Percentiles rank a stretch among this genome's conserved stretches.
phyloP scores from a whole-genome alignment of 2,888 invertebrate species.

The Drosophila incognita region DNA sequence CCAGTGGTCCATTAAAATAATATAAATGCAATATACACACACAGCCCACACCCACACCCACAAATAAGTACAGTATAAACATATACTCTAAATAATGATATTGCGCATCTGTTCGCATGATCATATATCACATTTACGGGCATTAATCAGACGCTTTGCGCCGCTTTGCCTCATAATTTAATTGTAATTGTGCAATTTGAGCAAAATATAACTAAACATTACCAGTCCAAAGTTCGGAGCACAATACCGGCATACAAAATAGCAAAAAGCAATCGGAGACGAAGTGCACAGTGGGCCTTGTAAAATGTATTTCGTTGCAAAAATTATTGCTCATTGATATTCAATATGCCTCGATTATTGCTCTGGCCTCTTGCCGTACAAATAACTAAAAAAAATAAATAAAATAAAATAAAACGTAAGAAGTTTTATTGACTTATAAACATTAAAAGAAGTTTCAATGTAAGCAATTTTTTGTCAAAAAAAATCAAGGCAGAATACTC shows the following conservation, averaged over 20 bases:
- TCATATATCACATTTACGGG: slow-evolving; percentile 56
- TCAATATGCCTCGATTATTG: neutral
- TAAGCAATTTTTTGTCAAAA: neutral
- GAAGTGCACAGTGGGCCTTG: slow-evolving; percentile 16
- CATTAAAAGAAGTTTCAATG: neutral
- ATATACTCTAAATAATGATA: slow-evolving; percentile 30
- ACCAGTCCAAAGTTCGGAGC: slow-evolving; percentile 54
- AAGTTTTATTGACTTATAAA: neutral
- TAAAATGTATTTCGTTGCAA: neutral
- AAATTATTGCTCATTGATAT: slow-evolving; percentile 1
- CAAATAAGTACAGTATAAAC: slow-evolving; percentile 30
- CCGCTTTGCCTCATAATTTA: slow-evolving; percentile 61
- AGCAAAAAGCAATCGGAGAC: slow-evolving; percentile 25
- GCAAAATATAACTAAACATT: slow-evolving; percentile 49
- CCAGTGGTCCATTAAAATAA: slow-evolving; percentile 40
- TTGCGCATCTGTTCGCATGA: slow-evolving; percentile 38
- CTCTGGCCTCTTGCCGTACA: neutral
- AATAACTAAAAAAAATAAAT: neutral
- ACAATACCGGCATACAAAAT: slow-evolving; percentile 42
- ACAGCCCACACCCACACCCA: neutral
- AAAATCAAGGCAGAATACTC: neutral
- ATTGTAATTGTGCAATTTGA: slow-evolving; percentile 73
- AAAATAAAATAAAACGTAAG: neutral
- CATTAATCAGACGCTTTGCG: slow-evolving; percentile 68
- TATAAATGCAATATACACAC: slow-evolving; percentile 6